These are phyloP conservation scores for Papilio polytes DNA, from an alignment of 1,140 invertebrate species.

Conservation along the genomic window DNA sequence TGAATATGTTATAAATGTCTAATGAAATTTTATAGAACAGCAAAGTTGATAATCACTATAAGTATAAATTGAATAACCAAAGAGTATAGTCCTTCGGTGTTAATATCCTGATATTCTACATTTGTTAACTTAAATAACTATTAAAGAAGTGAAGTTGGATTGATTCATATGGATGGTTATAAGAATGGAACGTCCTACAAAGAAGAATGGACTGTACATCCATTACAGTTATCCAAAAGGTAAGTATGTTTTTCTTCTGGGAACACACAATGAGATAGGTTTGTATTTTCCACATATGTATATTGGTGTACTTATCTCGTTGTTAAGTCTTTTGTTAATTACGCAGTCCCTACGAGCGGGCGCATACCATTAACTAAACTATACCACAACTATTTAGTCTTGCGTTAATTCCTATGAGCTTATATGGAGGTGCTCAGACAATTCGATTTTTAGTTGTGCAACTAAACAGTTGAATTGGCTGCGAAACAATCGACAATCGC, in stretches of 20 bases:
- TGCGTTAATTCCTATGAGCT: no score
- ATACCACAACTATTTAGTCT: no score
- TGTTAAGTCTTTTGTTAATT: no score
- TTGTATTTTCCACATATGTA: no score
- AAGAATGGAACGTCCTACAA: constrained; percentile 59
- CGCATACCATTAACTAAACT: no score
- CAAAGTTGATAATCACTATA: not conserved
- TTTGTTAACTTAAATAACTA: not conserved
- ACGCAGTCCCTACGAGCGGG: no score
- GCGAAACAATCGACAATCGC: no score
- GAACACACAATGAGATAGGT: not conserved
- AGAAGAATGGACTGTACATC: constrained; percentile 83
- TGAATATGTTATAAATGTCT: constrained; percentile 13
- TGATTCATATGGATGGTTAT: constrained; percentile 56
- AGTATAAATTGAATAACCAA: not conserved
- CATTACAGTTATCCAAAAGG: constrained; percentile 85
- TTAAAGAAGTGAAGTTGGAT: not conserved
- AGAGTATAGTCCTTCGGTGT: not conserved
- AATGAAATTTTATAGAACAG: not conserved
- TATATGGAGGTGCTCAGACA: no score
- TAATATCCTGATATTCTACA: not conserved
- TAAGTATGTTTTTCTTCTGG: constrained; percentile 60
- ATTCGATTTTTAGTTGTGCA: no score
- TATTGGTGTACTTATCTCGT: no score
- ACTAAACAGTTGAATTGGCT: no score